Evolutionary conservation across 2,888 invertebrate species (phyloP).

Genomic region (Xestoiulus laeticollis): DNA sequence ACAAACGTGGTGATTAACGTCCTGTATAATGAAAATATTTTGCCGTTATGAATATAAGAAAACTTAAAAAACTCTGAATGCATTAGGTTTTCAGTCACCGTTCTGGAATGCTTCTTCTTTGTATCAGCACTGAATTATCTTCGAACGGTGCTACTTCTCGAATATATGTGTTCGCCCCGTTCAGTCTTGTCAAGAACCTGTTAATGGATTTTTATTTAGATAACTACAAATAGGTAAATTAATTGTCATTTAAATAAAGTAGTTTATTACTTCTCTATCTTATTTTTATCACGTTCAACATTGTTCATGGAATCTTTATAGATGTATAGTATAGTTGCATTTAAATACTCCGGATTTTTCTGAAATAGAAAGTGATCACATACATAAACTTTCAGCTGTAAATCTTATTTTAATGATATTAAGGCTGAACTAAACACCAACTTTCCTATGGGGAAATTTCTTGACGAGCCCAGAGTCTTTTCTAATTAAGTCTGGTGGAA

Average conservation of each 20-base stretch:
- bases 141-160: constrained; percentile 76
- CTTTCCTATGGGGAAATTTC: too few relatives aligned
- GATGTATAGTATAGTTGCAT: constrained; percentile 77
- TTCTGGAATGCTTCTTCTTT: constrained; percentile 42
- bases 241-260: neutral
- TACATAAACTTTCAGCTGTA: neutral
- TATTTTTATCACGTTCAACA: neutral
- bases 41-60: neutral
- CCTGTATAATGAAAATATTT: constrained; percentile 28
- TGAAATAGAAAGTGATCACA: constrained; percentile 35
- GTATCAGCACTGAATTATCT: neutral
- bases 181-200: constrained; percentile 75
- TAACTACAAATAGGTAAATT: neutral
- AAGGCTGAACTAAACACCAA: too few relatives aligned
- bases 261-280: neutral
- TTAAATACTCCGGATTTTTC: constrained; percentile 57
- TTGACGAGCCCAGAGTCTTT: too few relatives aligned
- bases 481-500: too few relatives aligned
- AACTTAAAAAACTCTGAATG: neutral
- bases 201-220: neutral
- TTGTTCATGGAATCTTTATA: constrained; percentile 64
- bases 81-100: neutral
- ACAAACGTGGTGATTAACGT: constrained; percentile 51
- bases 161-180: constrained; percentile 81
- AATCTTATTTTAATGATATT: too few relatives aligned